Evolutionary conservation across 2,797 vertebrate genomes (phyloP), one percentile per base, ranked within the genome.

Genomic region (Pogoniulus pusillus): DNA sequence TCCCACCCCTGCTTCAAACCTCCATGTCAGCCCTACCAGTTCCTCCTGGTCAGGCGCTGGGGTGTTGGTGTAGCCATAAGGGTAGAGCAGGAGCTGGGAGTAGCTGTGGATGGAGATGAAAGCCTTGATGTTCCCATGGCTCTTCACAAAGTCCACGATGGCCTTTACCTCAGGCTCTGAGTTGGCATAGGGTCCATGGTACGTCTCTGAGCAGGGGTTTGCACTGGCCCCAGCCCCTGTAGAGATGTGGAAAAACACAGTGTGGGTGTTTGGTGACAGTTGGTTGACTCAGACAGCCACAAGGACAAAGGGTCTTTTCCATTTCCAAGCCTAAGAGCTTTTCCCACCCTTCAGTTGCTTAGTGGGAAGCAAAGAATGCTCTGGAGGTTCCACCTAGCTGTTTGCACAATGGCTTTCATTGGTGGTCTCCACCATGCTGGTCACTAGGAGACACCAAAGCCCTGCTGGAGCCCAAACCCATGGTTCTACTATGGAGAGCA

Each of bases 41-140:
- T 99, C 99, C 1, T 57, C 1, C 15, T 97, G 30, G 87, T 99
- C 96, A 0, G 87, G 73, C 2, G 2, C 90, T 1, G 97, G 91
- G 6, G 96, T 96, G 0, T 0, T 19, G 16, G 97, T 99, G 96
- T 99, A 99, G 71, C 99, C 99, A 0, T 98, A 99, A 54, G 99
- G 99, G 43, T 98, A 99, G 87, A 99, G 87, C 41, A 99, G 98
- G 96, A 99, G 98, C 96, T 99, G 99, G 49, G 98, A 99, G 88
- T 99, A 99, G 92, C 98, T 97, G 73, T 99, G 99, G 97, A 99
- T 99, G 97, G 99, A 99, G 89, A 99, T 3, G 60, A 99, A 99
- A 85, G 98, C 97, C 95, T 99, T 99, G 96, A 99, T 90, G 82
- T 99, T 98, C n/a, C 98, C 96, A 0, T 99, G 98, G 54, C 47